Evolutionary conservation across 2,888 invertebrate genomes (phyloP), one percentile per base, ranked within the genome.

Genomic region (Sinohyriopsis cumingii): DNA sequence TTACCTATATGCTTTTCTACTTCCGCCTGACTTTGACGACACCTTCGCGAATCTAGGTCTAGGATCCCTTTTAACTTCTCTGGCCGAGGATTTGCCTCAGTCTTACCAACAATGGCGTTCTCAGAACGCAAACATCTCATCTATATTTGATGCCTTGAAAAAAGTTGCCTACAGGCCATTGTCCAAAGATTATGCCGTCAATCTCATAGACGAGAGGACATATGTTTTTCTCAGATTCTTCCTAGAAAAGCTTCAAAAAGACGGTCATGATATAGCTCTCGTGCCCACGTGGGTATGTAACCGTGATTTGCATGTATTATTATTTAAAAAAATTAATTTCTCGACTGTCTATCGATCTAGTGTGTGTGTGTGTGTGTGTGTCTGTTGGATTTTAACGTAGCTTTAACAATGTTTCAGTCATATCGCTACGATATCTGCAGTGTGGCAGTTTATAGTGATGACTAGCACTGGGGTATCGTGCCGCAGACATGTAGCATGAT

Each of bases 21-120:
- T 84, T 60, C 84, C 85, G 18, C 84, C 85, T 6, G 85, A 85
- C 68, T 84, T 84, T 63, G 85, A 85, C 64, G 85, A 85, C 73
- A 85, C 83, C 0, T 84, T 83, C 61, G 79, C 83, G 18, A 85
- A 85, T 66, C 67, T 85, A 15, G 84, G 82, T 5, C 67, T 85
- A 12, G 85, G 85, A 20, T 73, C 83, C 19, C 67, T 83, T 15
- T 71, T 85, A 45, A 69, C 60, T 33, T 73, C 80, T 55, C 59
- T 76, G 56, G 72, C 69, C 28, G 33, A 65, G 2, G 67, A 74
- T 1, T 81, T 82, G 53, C 79, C 81, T 0, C 59, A 69, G 3
- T 73, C 77, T 2, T 76, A 76, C 60, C 60, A 64, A 18, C 54
- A 64, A n/a, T 85, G 85, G 85, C 59, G 63, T 19, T 53, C 61